phyloP scores from a whole-genome alignment of 2,113 vertebrate species.

The Cebus imitator region DNA sequence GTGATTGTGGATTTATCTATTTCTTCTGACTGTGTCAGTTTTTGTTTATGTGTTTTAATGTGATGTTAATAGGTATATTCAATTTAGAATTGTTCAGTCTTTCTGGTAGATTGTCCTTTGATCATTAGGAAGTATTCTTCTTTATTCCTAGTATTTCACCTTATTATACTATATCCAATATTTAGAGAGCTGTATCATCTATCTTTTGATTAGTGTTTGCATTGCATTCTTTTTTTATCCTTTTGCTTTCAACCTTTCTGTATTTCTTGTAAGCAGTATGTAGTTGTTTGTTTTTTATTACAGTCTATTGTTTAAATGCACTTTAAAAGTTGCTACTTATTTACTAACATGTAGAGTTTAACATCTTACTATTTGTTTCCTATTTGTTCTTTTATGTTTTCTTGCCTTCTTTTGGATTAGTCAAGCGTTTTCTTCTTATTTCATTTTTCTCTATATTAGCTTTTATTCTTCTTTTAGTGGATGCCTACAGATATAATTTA shows the following conservation, averaged over 20 bases:
- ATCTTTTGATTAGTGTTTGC: background rate
- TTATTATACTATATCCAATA: background rate
- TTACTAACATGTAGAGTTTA: background rate
- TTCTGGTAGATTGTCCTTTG: background rate
- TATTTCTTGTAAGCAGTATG: background rate
- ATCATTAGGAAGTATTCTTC: background rate
- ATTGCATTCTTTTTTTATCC: background rate
- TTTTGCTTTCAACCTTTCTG: background rate
- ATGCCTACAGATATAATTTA: background rate
- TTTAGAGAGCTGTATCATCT: background rate
- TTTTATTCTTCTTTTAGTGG: background rate
- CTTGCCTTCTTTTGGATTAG: background rate
- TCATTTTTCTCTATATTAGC: background rate
- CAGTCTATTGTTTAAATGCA: background rate
- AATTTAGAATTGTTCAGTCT: background rate
- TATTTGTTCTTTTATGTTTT: background rate
- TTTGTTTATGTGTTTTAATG: background rate
- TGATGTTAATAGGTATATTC: background rate
- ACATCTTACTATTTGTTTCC: background rate
- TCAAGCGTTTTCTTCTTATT: background rate
- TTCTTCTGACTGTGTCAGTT: background rate
- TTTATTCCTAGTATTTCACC: background rate
- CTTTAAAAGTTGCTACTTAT: background rate
- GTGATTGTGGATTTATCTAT: background rate
- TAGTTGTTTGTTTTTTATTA: background rate